Evolutionary conservation across 2,113 vertebrate genomes (phyloP).

Genomic region (Chamaea fasciata): DNA sequence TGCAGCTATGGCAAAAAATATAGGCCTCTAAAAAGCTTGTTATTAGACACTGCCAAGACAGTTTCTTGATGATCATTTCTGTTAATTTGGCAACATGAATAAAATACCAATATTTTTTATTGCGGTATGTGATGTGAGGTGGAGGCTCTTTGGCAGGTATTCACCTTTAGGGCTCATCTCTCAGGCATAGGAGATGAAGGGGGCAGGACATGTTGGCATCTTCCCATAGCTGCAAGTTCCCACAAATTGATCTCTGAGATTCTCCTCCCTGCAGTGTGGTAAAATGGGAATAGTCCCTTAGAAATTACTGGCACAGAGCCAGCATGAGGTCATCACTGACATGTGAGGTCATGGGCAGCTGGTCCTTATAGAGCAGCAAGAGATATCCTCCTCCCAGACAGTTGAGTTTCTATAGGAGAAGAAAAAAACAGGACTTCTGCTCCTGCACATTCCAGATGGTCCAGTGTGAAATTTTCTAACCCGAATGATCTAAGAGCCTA

Average conservation of each 20-base stretch:
- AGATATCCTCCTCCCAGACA: not conserved
- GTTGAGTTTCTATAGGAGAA: not conserved
- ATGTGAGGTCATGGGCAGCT: not conserved
- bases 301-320: not conserved
- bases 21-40: not conserved
- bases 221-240: not conserved
- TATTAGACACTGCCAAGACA: constrained; percentile 18
- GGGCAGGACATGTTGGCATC: not conserved
- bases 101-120: not conserved
- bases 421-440: not conserved
- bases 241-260: not conserved
- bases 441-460: not conserved
- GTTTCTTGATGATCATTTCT: constrained; percentile 1
- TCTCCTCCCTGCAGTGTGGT: not conserved
- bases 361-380: not conserved
- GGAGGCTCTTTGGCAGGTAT: not conserved
- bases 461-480: not conserved
- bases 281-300: not conserved
- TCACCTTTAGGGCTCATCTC: not conserved
- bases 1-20: constrained; percentile 8
- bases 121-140: not conserved
- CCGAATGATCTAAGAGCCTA: not conserved
- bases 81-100: not conserved
- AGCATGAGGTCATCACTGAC: not conserved
- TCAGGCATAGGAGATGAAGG: not conserved